Base-by-base conservation (phyloP, 2,888 invertebrate genomes). In the Megalurothrips usitatus region DNA sequence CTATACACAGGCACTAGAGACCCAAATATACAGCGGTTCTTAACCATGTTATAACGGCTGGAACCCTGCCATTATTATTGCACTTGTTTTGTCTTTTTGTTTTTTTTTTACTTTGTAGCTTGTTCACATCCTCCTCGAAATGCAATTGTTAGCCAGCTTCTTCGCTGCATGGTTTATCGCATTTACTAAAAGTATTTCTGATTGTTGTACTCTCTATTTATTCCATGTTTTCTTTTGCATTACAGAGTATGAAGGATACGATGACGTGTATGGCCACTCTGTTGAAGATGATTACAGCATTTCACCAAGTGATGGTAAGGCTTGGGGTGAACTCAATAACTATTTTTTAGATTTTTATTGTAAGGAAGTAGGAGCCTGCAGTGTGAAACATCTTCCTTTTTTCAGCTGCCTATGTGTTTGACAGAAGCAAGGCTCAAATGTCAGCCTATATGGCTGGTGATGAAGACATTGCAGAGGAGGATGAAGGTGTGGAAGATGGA, bases 211-310 rank as follows among this genome's bases (percentile, higher is more conserved):
- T 80, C 52, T 82, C 81, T 80, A 78, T 80, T 78, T 47, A 78
- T 81, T 34, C 49, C 12, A 49, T 81, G 79, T 43, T 79, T 63
- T 17, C 63, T 19, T 81, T 81, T 83, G 81, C 84, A 83, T 87
- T 88, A 49, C 85, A 93, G 97, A 97, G 86, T 97, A 95, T 86
- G 97, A 97, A 85, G 94, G 92, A 23, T 95, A 95, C 85, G 95
- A 96, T 86, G 96, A 96, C 89, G 92, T 95, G 82, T 98, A 96
- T 87, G 97, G 97, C 17, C 95, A 96, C 87, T 97, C 97, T 3
- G 93, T 97, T 78, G 98, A 98, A 87, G 97, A 98, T 86, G 96
- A 96, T 86, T 94, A 92, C 87, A 94, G 94, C 86, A 92, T 96
- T 85, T 98, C 97, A 19, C 97, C 97, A 3, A 94, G 94, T 86